Evolutionary conservation across 1,140 invertebrate genomes (phyloP).

Genomic region (Pseudomyrmex gracilis): DNA sequence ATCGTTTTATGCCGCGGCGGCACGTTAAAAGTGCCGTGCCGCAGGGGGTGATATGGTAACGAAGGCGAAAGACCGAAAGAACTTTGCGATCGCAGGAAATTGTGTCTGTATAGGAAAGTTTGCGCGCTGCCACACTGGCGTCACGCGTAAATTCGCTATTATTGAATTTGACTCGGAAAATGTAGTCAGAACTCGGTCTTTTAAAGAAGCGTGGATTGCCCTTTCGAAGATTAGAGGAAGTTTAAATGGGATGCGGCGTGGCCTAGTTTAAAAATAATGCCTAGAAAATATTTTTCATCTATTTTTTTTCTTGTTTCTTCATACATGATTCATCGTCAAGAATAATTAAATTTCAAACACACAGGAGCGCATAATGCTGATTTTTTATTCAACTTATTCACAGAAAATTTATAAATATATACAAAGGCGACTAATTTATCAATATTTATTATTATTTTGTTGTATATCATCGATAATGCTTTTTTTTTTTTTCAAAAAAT

Average conservation of each 20-base stretch:
- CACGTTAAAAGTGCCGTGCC: conserved; percentile 30
- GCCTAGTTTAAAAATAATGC: conserved; percentile 39
- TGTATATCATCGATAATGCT: too few species aligned
- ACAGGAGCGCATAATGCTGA: too few species aligned
- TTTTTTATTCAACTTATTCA: too few species aligned
- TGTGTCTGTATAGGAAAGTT: conserved; percentile 50
- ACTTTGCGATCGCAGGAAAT: conserved; percentile 66
- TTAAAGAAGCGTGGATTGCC: conserved; percentile 30
- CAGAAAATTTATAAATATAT: too few species aligned
- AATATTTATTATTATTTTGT: too few species aligned
- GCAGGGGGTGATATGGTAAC: conserved; percentile 48
- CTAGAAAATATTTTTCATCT: background rate
- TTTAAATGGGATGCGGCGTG: conserved; percentile 28
- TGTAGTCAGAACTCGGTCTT: conserved; percentile 50
- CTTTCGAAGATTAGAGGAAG: conserved; percentile 51
- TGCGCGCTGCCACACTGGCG: conserved; percentile 16
- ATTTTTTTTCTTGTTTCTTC: background rate
- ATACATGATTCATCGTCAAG: too few species aligned
- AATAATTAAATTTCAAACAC: too few species aligned
- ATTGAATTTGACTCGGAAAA: conserved; percentile 64
- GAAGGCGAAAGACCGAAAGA: conserved; percentile 45
- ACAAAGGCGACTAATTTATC: too few species aligned
- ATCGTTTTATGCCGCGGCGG: conserved; percentile 50
- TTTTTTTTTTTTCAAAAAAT: too few species aligned
- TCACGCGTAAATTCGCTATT: conserved; percentile 64